Evolutionary conservation across 1,140 invertebrate species (phyloP), one percentile per base, ranked within the genome.

Genomic region (Zophobas morio): DNA sequence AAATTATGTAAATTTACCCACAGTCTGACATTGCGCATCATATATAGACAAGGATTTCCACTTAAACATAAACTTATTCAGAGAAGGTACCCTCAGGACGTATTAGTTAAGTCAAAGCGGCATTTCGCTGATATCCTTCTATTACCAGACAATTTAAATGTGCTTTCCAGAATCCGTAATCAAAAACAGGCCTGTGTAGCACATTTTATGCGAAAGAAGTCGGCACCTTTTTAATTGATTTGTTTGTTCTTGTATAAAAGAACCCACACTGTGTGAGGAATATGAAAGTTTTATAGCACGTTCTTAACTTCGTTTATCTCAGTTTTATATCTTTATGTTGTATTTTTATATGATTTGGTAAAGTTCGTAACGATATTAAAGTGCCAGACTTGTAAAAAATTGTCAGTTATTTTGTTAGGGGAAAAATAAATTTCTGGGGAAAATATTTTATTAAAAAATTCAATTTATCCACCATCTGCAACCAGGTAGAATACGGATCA

Each of bases 11-110:
- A 54, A 54, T 54, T 54, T 20, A 20, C 53, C 32, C 32, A 34
- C 33, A 34, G 53, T 42, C n/a, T 39, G 6, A 42, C 47, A 42
- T 32, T 32, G 47, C 33, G 42, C 33, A 46, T 6, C 63, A 70
- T 33, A 46, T 70, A 70, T 42, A 42, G 32, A 70, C 63, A 70
- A 37, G 63, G 63, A 70, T 70, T 70, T 70, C 39, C 63, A 70
- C 63, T 70, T 70, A 70, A 40, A 70, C 34, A 6, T 70, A 70
- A 42, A 46, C 60, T 46, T 66, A 46, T 66, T 66, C 63, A 33
- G 39, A n/a, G 33, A 42, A 42, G 20, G 20, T 20, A 70, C 33
- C 36, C 63, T 54, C 53, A 34, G 53, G 53, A 54, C 35, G 35
- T 54, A 70, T 70, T 46, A 70, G 39, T 20, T 46, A 40, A 70